Evolutionary conservation across 1,140 invertebrate species (phyloP), one percentile per base, ranked within the genome.

Genomic region (Brachionus rubens): DNA sequence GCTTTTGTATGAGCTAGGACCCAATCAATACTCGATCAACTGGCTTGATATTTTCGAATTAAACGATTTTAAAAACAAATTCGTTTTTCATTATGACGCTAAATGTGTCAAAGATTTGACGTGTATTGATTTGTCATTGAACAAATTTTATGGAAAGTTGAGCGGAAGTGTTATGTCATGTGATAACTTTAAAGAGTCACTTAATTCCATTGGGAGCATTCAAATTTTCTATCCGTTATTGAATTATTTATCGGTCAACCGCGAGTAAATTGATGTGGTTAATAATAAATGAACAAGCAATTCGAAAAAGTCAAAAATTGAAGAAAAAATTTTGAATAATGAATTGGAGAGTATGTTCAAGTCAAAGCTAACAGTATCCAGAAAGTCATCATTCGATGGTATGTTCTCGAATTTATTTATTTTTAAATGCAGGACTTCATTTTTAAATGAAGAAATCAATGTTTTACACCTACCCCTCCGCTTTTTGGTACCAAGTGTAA

Each of bases 141-240:
- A 50, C n/a, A 72, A 72, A 54, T 2, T 48, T 16, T 40, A 19
- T 16, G 68, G 43, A 26, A 72, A 14, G 30, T 72, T 48, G 21
- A 21, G 43, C 9, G 68, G 21, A 19, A 0, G 1, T 4, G 14
- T 50, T 0, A 19, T 72, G 26, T 33, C 46, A 19, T 54, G 9
- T 54, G 21, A 33, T n/a, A 75, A 52, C 21, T 76, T 77, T 50
- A 41, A 50, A 40, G 59, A 75, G 36, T 76, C 43, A 1, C 30
- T 85, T 26, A 83, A 83, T 78, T 82, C 87, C 68, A 85, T 89
- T 50, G 88, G 88, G 1, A 88, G 88, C 2, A 83, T 89, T 6
- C 86, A 87, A 78, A 86, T 87, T 10, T 81, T 89, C 30, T 85
- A 89, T 80, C 88, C 88, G 1, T 84, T 89, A 16, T 79, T 89